Evolutionary conservation across 2,888 invertebrate genomes (phyloP).

Genomic region (Xylota sylvarum): DNA sequence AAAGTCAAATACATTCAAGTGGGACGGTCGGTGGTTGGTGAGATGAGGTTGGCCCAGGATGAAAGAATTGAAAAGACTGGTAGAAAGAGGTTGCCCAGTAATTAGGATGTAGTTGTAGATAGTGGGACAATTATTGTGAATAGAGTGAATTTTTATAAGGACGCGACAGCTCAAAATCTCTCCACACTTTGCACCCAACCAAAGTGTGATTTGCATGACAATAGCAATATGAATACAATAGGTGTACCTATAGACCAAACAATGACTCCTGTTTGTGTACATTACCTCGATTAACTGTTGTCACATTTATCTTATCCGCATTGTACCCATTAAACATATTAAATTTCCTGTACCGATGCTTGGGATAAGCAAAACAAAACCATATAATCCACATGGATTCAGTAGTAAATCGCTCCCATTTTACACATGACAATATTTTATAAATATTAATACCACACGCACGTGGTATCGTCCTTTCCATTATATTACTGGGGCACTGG

Average conservation of each 20-base stretch:
- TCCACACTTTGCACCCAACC: not conserved
- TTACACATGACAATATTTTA: constrained; percentile 54
- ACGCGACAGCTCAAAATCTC: not conserved
- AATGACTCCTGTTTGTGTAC: not conserved
- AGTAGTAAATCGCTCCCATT: constrained; percentile 23
- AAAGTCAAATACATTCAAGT: constrained; percentile 60
- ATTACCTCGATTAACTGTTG: constrained; percentile 1
- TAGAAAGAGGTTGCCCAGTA: not conserved
- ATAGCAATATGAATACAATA: not conserved
- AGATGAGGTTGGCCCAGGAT: constrained; percentile 12
- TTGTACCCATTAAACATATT: constrained; percentile 38
- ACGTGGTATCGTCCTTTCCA: constrained; percentile 55
- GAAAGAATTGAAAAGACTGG: constrained; percentile 34
- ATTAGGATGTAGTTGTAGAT: not conserved
- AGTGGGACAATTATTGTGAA: too few species aligned
- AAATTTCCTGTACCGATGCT: constrained; percentile 13
- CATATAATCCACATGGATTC: constrained; percentile 67
- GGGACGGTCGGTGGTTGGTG: constrained; percentile 2
- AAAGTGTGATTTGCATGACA: not conserved
- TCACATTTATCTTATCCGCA: constrained; percentile 11
- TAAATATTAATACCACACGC: constrained; percentile 69
- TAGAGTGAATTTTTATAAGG: not conserved
- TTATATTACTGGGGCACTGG: constrained; percentile 31
- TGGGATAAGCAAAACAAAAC: constrained; percentile 15
- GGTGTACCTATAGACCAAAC: not conserved